Conservation (phyloP, 2,113 vertebrate species). For the Eurypyga helias region DNA sequence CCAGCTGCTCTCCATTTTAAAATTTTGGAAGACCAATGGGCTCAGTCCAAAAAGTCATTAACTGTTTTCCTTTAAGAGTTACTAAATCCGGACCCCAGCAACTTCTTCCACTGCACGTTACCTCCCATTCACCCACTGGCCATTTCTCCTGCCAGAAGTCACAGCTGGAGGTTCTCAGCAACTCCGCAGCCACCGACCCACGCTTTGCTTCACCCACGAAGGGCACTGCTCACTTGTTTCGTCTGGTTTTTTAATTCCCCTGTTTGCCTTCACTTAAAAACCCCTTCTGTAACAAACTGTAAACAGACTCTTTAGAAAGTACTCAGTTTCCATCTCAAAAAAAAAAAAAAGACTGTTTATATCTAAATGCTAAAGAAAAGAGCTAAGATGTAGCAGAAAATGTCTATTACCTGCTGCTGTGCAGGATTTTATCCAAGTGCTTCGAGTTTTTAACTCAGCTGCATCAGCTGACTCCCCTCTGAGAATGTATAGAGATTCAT, state of each 20-base stretch:
- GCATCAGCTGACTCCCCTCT: background rate
- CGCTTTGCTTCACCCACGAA: background rate
- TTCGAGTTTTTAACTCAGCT: background rate
- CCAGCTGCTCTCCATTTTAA: background rate
- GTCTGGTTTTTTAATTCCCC: background rate
- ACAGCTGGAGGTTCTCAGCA: background rate
- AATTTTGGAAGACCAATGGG: background rate
- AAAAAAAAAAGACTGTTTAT: background rate
- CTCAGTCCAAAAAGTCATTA: background rate
- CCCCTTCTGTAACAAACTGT: background rate
- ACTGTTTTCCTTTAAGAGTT: background rate
- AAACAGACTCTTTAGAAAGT: background rate
- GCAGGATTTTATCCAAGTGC: background rate
- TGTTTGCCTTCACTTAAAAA: background rate
- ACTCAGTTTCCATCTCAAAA: background rate
- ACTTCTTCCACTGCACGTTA: fast-evolving
- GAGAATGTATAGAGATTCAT: background rate
- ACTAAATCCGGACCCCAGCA: background rate
- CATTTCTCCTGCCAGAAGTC: background rate
- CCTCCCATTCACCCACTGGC: fast-evolving
- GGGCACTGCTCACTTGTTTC: background rate
- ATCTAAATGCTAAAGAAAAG: background rate
- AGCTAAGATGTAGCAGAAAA: background rate
- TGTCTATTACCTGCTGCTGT: too few species aligned
- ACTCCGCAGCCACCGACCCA: background rate